Percentiles rank a stretch among this genome's conserved stretches.
phyloP scores from a whole-genome alignment of 2,888 invertebrate species.

The Phyto melanocephala region DNA sequence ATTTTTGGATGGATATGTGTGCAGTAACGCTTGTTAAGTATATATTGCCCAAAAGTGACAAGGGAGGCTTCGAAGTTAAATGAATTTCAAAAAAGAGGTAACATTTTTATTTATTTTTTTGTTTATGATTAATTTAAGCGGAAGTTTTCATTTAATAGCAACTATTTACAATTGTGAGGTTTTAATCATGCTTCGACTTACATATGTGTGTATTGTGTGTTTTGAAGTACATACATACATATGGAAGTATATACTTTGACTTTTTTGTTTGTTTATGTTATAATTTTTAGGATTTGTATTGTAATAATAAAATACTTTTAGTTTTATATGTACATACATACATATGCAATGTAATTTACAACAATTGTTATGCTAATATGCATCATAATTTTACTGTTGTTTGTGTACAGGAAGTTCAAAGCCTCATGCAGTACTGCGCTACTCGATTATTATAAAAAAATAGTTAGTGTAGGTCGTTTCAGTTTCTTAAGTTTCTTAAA shows the following conservation, averaged over 20 bases:
- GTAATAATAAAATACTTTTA: neutral
- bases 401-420: slow-evolving; percentile 54
- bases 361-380: slow-evolving; percentile 33
- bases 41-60: too few species aligned
- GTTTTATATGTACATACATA: neutral
- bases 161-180: slow-evolving; percentile 18
- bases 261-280: slow-evolving; percentile 2
- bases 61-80: neutral
- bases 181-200: slow-evolving; percentile 8
- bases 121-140: slow-evolving; percentile 56
- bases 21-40: too few species aligned
- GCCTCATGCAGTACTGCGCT: slow-evolving; percentile 15
- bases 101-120: slow-evolving; percentile 4
- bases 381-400: neutral
- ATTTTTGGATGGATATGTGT: neutral
- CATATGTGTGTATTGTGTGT: too few species aligned
- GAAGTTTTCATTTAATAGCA: slow-evolving; percentile 59
- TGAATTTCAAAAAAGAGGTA: slow-evolving; percentile 21
- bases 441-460: neutral
- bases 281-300: neutral
- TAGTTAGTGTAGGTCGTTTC: slow-evolving; percentile 52
- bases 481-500: neutral
- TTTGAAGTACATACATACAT: neutral
- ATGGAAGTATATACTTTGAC: neutral
- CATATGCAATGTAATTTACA: neutral